phyloP scores from a whole-genome alignment of 2,888 invertebrate genomes.

The Synergus itoensis region DNA sequence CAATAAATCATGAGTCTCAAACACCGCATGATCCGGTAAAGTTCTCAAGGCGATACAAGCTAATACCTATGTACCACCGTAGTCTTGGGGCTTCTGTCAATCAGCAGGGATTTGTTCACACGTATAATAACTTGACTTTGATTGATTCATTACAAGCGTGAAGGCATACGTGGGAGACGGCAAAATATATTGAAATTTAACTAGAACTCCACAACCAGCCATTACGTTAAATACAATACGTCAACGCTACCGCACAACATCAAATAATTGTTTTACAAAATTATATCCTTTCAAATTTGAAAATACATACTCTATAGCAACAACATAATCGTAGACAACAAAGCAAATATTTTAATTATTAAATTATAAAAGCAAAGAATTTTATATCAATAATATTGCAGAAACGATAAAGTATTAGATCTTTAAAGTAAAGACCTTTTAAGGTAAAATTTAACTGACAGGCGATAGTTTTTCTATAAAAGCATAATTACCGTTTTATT shows the following conservation, averaged over 20 bases:
- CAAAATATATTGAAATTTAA: conserved; percentile 17
- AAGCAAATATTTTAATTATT: too few relatives aligned
- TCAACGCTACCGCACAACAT: background rate
- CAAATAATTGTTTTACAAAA: conserved; percentile 10
- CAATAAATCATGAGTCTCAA: conserved; percentile 24
- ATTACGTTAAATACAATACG: conserved; percentile 10
- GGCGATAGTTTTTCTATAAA: background rate
- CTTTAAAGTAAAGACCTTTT: background rate
- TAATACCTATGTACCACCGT: conserved; percentile 20
- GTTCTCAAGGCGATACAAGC: conserved; percentile 12
- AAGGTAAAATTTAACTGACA: background rate
- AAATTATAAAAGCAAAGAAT: background rate
- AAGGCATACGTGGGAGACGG: background rate
- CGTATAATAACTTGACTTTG: conserved; percentile 34
- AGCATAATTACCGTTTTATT: background rate
- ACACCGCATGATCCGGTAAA: background rate
- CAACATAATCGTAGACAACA: too few relatives aligned
- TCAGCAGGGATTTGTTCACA: conserved; percentile 33
- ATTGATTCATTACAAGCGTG: conserved; percentile 28
- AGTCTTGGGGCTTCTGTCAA: conserved; percentile 9
- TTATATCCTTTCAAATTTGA: background rate
- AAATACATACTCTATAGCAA: background rate
- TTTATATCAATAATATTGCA: background rate
- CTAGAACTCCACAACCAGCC: conserved; percentile 2
- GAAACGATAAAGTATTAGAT: background rate